These are phyloP conservation scores for Drosophila elegans DNA, from an alignment of 1,140 invertebrate species.

Conservation along the genomic window DNA sequence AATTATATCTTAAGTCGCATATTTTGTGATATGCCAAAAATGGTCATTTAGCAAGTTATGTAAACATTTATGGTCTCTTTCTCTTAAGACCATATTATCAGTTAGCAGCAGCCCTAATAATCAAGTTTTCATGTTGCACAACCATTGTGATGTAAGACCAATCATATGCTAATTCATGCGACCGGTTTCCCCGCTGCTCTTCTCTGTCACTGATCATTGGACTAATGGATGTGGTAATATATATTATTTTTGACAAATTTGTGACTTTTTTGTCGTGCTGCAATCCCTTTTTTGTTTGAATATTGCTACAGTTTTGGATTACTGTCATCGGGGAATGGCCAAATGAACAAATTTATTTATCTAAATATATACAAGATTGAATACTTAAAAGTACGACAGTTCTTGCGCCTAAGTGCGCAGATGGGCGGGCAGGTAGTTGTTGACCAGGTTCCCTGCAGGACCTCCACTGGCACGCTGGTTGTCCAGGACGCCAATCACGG, in stretches of 20 bases:
- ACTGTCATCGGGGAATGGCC: not conserved
- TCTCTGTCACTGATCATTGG: conserved; percentile 30
- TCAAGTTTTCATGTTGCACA: conserved; percentile 42
- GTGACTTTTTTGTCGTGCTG: not conserved
- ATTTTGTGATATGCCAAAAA: too few relatives aligned
- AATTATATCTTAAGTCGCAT: too few relatives aligned
- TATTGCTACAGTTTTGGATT: conserved; percentile 25
- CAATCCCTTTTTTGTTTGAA: conserved; percentile 19
- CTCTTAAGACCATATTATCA: conserved; percentile 8
- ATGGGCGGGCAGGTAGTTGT: conserved; percentile 69
- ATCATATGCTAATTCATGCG: conserved; percentile 67
- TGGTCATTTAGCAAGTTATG: not conserved
- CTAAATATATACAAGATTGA: conserved; percentile 36
- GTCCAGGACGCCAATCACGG: conserved; percentile 76
- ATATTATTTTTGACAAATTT: conserved; percentile 42
- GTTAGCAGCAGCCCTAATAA: conserved; percentile 36
- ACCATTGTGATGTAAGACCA: conserved; percentile 57
- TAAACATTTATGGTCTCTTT: not conserved
- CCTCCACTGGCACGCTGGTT: conserved; percentile 23
- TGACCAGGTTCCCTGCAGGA: conserved; percentile 27
- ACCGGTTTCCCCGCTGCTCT: conserved; percentile 59
- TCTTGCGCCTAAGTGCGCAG: conserved; percentile 42
- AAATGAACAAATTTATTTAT: conserved; percentile 41
- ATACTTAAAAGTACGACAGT: conserved; percentile 55
- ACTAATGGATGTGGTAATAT: conserved; percentile 58